These are phyloP conservation scores for Ancistrus triradiatus DNA, from an alignment of 2,113 vertebrate species.

Conservation along the genomic window DNA sequence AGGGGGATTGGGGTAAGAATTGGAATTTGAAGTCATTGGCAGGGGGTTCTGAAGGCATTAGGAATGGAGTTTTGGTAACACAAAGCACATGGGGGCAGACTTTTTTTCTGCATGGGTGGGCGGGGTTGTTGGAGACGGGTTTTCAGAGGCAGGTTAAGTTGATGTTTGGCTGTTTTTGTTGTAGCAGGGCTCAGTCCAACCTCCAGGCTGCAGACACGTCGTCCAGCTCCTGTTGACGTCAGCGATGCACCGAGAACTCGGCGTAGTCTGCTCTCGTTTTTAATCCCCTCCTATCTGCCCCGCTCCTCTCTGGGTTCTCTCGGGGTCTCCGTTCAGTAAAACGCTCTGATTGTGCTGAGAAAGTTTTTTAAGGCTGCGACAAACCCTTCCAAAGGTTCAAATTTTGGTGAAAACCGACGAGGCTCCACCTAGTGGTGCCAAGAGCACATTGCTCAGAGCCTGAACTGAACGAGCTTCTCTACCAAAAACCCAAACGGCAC, in stretches of 20 bases:
- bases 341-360: neutral
- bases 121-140: neutral
- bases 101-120: too few relatives aligned
- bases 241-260: constrained; percentile 52
- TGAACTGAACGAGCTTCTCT: too few relatives aligned
- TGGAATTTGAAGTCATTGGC: too few relatives aligned
- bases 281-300: neutral
- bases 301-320: constrained; percentile 6
- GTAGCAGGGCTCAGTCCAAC: constrained; percentile 71
- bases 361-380: constrained; percentile 29
- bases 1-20: too few relatives aligned
- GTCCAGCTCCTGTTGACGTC: constrained; percentile 74
- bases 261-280: constrained; percentile 24
- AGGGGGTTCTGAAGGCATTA: too few relatives aligned
- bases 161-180: constrained; percentile 67
- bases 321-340: neutral
- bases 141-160: constrained; percentile 50
- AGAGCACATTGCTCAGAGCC: neutral
- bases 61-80: too few relatives aligned
- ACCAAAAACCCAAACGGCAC: neutral
- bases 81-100: too few relatives aligned
- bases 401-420: too few relatives aligned
- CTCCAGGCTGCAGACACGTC: constrained; percentile 72
- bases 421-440: constrained; percentile 10
- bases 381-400: too few relatives aligned